Conservation (phyloP, 2,888 invertebrate genomes). For the Hemaris fuciformis region DNA sequence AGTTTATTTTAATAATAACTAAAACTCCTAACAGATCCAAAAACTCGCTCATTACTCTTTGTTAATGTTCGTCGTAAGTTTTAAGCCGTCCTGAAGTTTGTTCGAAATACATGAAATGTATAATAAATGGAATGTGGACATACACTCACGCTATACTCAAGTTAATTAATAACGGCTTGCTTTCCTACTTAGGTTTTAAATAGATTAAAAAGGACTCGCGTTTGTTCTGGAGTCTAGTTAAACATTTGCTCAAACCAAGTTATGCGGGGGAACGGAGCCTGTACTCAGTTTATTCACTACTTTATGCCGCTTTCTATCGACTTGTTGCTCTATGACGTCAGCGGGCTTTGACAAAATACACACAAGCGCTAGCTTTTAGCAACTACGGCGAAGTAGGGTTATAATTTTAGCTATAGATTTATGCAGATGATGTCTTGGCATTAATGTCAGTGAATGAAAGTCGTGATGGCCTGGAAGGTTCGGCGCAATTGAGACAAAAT, state of each 20-base stretch:
- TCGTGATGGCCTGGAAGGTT: no score
- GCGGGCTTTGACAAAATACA: neutral
- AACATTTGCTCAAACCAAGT: conserved; percentile 1
- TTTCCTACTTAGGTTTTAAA: neutral
- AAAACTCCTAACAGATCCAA: no score
- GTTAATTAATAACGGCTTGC: neutral
- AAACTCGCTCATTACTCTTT: no score
- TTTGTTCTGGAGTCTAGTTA: neutral
- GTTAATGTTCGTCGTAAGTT: no score
- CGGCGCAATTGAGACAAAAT: no score
- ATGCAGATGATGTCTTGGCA: no score
- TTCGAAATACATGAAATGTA: neutral
- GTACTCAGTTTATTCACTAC: neutral
- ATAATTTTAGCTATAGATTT: no score
- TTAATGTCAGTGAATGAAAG: no score
- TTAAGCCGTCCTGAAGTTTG: neutral
- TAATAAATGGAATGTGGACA: neutral
- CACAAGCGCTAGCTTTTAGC: no score
- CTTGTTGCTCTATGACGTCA: neutral
- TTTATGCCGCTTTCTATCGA: neutral
- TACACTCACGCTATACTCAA: neutral
- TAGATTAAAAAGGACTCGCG: neutral
- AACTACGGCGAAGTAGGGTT: no score
- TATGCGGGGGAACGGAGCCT: neutral
- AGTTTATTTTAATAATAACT: no score